A percentile compares a stretch with the other conserved stretches of the same genome.
Evolutionary conservation across 1,140 invertebrate genomes (phyloP).

Genomic region (Cotesia chilonis): DNA sequence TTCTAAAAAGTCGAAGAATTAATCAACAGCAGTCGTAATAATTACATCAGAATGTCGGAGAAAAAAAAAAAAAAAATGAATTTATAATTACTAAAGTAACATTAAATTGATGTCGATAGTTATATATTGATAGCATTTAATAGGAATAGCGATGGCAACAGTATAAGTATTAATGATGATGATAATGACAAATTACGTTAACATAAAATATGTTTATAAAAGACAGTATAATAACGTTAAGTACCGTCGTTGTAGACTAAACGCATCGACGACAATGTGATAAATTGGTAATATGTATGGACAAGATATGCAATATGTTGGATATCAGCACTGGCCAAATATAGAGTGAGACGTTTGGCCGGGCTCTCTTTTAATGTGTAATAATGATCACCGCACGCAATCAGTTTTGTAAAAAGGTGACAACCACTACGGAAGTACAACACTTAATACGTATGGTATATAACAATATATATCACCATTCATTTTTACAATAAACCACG

Average conservation of each 20-base stretch:
- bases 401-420: conserved; percentile 41
- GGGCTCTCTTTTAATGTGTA: conserved; percentile 42
- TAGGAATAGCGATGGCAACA: background rate
- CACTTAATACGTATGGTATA: conserved; percentile 45
- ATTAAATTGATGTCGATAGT: background rate
- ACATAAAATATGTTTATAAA: background rate
- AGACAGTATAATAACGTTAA: conserved; percentile 17
- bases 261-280: conserved; percentile 34
- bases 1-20: too few species aligned
- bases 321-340: conserved; percentile 60
- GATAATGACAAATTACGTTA: conserved; percentile 3
- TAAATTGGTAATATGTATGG: conserved; percentile 50
- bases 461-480: conserved; percentile 55
- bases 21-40: too few species aligned
- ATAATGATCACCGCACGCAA: conserved; percentile 48
- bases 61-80: too few species aligned
- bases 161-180: background rate
- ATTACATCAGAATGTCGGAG: too few species aligned
- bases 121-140: background rate
- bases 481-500: conserved; percentile 38
- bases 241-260: conserved; percentile 17
- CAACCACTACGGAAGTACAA: conserved; percentile 49
- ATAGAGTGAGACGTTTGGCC: conserved; percentile 60
- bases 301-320: conserved; percentile 63
- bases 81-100: background rate